A percentile compares a stretch with the other conserved stretches of the same genome.
Conservation (phyloP, 2,797 vertebrate genomes). For the Dromococcyx pavoninus region DNA sequence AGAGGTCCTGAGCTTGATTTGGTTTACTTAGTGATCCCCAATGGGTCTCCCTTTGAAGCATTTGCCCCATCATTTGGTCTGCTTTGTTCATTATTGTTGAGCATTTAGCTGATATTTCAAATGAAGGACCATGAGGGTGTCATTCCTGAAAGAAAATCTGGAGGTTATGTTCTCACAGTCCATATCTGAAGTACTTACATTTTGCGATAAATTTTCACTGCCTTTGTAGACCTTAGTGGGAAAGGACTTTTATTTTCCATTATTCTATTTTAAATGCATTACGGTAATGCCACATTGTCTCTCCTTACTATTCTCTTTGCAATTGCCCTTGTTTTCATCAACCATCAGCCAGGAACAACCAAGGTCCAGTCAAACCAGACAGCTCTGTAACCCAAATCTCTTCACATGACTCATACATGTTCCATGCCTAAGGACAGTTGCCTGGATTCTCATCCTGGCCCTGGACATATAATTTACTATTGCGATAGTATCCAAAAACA, state of each 20-base stretch:
- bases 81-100: background rate
- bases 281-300: background rate
- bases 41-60: background rate
- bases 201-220: background rate
- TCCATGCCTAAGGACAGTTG: background rate
- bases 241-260: background rate
- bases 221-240: background rate
- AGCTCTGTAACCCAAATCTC: background rate
- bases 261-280: background rate
- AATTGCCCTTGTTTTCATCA: background rate
- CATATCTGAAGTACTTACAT: background rate
- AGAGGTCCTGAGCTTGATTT: background rate
- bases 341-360: background rate
- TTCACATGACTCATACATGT: background rate
- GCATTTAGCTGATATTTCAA: background rate
- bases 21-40: background rate
- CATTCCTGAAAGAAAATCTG: background rate
- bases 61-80: background rate
- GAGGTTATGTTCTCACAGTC: background rate
- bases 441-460: background rate
- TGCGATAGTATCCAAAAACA: background rate
- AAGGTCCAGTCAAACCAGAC: conserved; percentile 1
- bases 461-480: background rate
- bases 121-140: background rate
- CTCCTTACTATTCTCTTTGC: background rate